Base-by-base conservation (phyloP, 1,140 invertebrate species). In the Philaenus spumarius region DNA sequence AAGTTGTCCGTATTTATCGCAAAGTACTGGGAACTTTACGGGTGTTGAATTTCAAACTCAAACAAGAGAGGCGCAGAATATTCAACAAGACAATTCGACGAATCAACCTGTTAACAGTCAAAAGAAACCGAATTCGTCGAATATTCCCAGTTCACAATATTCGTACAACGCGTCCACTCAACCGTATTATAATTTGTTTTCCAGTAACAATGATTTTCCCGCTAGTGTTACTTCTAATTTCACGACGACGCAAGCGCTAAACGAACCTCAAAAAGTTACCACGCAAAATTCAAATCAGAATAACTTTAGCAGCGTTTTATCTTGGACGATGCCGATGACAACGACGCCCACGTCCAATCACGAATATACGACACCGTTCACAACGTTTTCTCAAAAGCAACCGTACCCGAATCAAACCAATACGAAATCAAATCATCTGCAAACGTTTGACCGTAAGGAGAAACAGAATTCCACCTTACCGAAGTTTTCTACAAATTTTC, bases 151-250 rank as follows among this genome's bases (percentile, higher is more conserved):
- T 11, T 19, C 22, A n/a, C 47, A 50, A 26, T 30, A 26, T 50
- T 30, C 22, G 12, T 50, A 26, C n/a, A 50, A 50, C 30, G 7
- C 22, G 17, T 51, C 48, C 26, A 30, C 48, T 14, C 50, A 53
- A 37, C 35, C 50, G n/a, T 53, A 53, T 39, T 53, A 53, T 20
- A 53, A 17, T 53, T 39, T 34, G 5, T 53, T 53, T 23, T 20
- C 50, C 6, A 53, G 35, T 53, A 19, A 30, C 9, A 35, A 53
- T 53, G 50, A 53, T 12, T 53, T 53, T 39, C 9, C 26, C 4
- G 12, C 17, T 6, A 40, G 17, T 40, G 17, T 17, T 40, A 14
- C 34, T 50, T 15, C 47, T n/a, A 26, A 24, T 30, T 30, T 30
- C 9, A 30, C 26, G 3, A 30, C 26, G 9, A 30, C 23, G 12